Evolutionary conservation across 2,797 vertebrate genomes (phyloP).

Genomic region (Diplodus puntazzo): DNA sequence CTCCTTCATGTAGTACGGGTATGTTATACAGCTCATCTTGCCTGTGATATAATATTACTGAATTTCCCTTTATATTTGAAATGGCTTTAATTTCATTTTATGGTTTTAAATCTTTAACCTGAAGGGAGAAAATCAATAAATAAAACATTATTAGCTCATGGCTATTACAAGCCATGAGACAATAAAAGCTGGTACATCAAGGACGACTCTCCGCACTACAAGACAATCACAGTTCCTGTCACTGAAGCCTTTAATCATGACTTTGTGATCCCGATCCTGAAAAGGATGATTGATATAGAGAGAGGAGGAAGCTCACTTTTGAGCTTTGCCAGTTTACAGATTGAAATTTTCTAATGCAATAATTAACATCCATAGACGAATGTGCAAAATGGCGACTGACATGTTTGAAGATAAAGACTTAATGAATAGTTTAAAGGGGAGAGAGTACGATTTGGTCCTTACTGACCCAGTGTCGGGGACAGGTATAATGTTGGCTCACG

Average conservation of each 20-base stretch:
- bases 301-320: conserved; percentile 43
- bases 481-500: conserved; percentile 43
- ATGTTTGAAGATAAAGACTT: conserved; percentile 68
- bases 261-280: conserved; percentile 61
- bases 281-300: conserved; percentile 55
- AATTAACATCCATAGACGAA: conserved; percentile 48
- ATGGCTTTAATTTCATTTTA: not conserved
- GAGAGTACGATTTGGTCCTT: conserved; percentile 69
- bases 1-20: too few relatives aligned
- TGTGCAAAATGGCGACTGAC: conserved; percentile 52
- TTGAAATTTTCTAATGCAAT: conserved; percentile 59
- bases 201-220: conserved; percentile 52
- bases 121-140: too few relatives aligned
- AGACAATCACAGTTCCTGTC: conserved; percentile 61
- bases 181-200: conserved; percentile 73
- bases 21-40: too few relatives aligned
- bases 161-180: conserved; percentile 1
- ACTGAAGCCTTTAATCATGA: conserved; percentile 57
- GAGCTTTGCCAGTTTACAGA: conserved; percentile 52
- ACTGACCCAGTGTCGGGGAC: conserved; percentile 73
- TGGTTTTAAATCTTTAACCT: too few relatives aligned
- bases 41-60: not conserved
- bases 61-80: not conserved
- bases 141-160: too few relatives aligned
- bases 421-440: conserved; percentile 58